These are phyloP conservation scores for Blastomussa wellsi DNA, from an alignment of 92 coral and sea anemone species.

Conservation along the genomic window DNA sequence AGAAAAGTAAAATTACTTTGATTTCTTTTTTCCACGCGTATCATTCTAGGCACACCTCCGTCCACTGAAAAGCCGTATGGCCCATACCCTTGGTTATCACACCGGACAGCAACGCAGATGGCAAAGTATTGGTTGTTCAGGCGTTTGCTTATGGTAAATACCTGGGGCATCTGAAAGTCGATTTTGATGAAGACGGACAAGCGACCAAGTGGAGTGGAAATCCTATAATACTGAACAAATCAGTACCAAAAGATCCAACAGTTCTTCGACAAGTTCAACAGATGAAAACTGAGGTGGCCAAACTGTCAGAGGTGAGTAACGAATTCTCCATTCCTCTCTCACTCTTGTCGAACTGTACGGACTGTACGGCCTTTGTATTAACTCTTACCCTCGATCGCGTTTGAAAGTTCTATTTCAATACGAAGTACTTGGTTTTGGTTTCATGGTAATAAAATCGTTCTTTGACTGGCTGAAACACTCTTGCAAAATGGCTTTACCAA, in stretches of 20 bases:
- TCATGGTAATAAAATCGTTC: too few relatives aligned
- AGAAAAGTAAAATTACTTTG: background rate
- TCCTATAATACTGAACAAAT: constrained; percentile 74
- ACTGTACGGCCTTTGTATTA: background rate
- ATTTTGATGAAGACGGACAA: constrained; percentile 71
- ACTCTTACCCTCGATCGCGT: too few relatives aligned
- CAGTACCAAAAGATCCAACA: constrained; percentile 58
- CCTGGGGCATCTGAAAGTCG: constrained; percentile 81
- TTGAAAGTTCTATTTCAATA: too few relatives aligned
- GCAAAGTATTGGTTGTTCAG: constrained; percentile 82
- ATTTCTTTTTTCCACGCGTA: background rate
- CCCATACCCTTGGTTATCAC: constrained; percentile 82
- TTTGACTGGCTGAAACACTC: too few relatives aligned
- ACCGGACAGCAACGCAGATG: constrained; percentile 56
- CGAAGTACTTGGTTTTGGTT: too few relatives aligned
- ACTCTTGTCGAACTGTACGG: too few relatives aligned
- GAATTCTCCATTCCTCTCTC: background rate
- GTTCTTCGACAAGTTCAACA: constrained; percentile 39
- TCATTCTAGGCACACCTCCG: constrained; percentile 67
- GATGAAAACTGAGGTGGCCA: constrained; percentile 71
- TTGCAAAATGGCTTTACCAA: too few relatives aligned
- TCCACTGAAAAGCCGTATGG: constrained; percentile 68
- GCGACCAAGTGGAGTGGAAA: constrained; percentile 83
- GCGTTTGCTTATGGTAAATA: constrained; percentile 81
- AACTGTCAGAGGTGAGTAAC: constrained; percentile 61